These are phyloP conservation scores for Tortrix viridana DNA, from an alignment of 2,888 invertebrate genomes.

Conservation along the genomic window DNA sequence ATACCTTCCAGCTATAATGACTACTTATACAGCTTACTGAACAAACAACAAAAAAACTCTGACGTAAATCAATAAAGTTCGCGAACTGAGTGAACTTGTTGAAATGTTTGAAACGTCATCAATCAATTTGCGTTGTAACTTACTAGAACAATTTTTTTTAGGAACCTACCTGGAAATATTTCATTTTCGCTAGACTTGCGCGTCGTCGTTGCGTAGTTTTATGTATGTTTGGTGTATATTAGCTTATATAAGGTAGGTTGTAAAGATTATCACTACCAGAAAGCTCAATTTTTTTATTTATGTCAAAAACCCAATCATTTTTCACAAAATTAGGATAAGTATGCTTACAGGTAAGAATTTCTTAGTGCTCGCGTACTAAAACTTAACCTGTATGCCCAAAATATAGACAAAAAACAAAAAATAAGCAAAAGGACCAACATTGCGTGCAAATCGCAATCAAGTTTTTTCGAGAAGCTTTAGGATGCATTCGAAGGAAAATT, in stretches of 20 bases:
- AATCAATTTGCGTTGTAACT: background rate
- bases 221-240: too few species aligned
- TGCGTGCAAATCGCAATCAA: slow-evolving; percentile 4
- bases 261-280: too few species aligned
- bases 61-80: slow-evolving; percentile 17
- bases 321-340: too few species aligned
- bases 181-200: too few species aligned
- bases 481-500: slow-evolving; percentile 4
- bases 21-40: background rate
- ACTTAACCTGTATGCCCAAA: background rate
- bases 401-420: background rate
- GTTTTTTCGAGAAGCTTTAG: background rate
- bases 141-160: too few species aligned
- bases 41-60: slow-evolving; percentile 19
- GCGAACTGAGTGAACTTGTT: slow-evolving; percentile 9
- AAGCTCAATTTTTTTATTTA: too few species aligned
- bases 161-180: too few species aligned
- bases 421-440: background rate
- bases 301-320: too few species aligned
- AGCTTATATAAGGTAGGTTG: too few species aligned
- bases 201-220: too few species aligned
- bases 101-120: slow-evolving; percentile 16
- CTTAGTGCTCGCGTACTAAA: background rate
- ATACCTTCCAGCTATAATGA: background rate
- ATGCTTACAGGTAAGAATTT: too few species aligned